Percentiles rank a stretch among this genome's conserved stretches.
Evolutionary conservation across 2,888 invertebrate genomes (phyloP).

Genomic region (Camptogramma bilineatum): DNA sequence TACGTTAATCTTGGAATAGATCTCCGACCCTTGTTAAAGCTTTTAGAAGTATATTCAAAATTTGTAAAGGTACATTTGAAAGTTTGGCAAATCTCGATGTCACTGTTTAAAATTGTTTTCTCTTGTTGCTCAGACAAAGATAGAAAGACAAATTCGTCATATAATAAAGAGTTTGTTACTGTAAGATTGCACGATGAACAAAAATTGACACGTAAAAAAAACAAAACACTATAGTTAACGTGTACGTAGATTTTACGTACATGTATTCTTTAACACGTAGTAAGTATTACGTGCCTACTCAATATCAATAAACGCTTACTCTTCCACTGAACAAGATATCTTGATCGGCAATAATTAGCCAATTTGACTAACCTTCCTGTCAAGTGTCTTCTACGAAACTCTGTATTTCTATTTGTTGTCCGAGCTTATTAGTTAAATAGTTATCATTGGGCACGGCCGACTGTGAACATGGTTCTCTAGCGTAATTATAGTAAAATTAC

Average conservation of each 20-base stretch:
- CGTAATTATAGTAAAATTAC: slow-evolving; percentile 76
- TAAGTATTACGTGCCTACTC: not conserved
- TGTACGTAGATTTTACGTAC: not conserved
- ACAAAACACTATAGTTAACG: not conserved
- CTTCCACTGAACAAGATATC: not conserved
- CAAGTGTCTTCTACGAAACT: slow-evolving; percentile 1
- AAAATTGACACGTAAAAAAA: not conserved
- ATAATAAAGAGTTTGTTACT: not conserved
- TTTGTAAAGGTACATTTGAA: slow-evolving; percentile 62
- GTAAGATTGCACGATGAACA: not conserved
- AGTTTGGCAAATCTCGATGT: slow-evolving; percentile 66
- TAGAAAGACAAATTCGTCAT: slow-evolving; percentile 11
- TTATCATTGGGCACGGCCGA: slow-evolving; percentile 68
- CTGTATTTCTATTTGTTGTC: slow-evolving; percentile 20
- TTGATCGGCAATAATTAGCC: not conserved
- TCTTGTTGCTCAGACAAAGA: slow-evolving; percentile 26
- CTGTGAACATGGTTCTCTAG: slow-evolving; percentile 78
- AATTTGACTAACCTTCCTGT: not conserved
- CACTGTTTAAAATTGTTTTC: slow-evolving; percentile 57
- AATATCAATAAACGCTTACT: not conserved
- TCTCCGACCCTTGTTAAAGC: slow-evolving; percentile 65
- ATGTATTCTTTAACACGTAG: not conserved
- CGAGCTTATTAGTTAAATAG: slow-evolving; percentile 54
- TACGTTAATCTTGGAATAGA: slow-evolving; percentile 52
- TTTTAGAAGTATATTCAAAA: slow-evolving; percentile 73